Conservation (phyloP, 2,888 invertebrate species). For the Protonemura montana region DNA sequence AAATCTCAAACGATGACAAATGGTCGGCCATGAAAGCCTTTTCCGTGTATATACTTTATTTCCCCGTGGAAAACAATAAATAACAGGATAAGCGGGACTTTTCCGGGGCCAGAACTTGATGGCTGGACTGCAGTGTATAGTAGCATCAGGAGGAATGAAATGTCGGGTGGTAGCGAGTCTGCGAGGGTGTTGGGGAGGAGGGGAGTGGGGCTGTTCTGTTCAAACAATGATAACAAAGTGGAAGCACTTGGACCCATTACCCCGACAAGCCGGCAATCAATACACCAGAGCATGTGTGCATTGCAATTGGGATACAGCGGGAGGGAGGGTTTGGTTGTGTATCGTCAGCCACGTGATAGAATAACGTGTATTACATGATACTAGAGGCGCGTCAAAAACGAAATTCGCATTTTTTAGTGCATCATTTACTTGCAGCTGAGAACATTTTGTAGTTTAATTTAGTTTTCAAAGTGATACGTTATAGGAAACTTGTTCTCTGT, state of each 20-base stretch:
- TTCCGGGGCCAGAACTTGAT: not conserved
- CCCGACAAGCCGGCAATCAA: not conserved
- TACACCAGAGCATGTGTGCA: not conserved
- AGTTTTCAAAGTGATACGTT: no score
- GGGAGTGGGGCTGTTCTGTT: conserved; percentile 17
- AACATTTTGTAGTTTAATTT: no score
- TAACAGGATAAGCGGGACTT: not conserved
- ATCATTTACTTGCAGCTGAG: not conserved
- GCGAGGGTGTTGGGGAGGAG: not conserved
- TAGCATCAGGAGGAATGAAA: no score
- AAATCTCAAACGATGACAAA: not conserved
- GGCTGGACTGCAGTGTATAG: no score
- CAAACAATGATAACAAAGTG: conserved; percentile 35
- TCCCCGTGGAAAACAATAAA: not conserved
- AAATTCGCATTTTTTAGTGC: not conserved
- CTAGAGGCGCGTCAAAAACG: not conserved
- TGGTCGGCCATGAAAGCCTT: not conserved
- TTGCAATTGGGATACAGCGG: not conserved
- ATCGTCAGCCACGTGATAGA: not conserved
- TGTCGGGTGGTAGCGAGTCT: not conserved
- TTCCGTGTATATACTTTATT: not conserved
- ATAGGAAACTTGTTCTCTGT: no score
- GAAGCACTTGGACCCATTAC: conserved; percentile 2
- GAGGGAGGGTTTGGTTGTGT: no score
- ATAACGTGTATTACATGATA: not conserved